Conservation (phyloP, 2,797 vertebrate species). For the Sciaenops ocellatus region DNA sequence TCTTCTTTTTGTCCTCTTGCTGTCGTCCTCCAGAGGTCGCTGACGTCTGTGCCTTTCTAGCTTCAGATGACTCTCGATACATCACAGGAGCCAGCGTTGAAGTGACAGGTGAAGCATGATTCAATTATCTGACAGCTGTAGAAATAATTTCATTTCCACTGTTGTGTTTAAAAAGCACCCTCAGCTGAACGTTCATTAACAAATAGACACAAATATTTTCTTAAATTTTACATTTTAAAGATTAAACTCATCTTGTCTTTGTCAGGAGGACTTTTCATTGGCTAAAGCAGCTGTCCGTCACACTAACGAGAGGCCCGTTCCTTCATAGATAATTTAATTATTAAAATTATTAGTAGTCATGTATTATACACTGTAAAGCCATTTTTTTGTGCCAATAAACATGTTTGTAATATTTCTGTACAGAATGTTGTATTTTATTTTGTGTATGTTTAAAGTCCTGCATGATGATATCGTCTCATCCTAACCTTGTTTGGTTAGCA, state of each 20-base stretch:
- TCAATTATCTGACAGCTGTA: neutral
- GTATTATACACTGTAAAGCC: constrained; percentile 6
- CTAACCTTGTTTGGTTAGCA: neutral
- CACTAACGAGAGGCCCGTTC: constrained; percentile 6
- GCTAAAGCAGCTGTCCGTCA: constrained; percentile 56
- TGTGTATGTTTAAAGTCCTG: neutral
- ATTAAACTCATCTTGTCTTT: neutral
- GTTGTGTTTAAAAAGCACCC: too few species aligned
- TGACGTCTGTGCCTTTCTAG: constrained; percentile 90
- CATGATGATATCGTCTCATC: too few species aligned
- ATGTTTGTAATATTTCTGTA: constrained; percentile 20
- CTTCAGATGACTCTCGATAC: constrained; percentile 91
- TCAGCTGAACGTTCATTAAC: neutral
- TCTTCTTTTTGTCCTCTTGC: neutral
- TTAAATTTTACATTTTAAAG: neutral
- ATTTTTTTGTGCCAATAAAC: constrained; percentile 24
- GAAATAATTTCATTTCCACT: neutral
- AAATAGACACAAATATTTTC: neutral
- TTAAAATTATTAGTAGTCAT: neutral
- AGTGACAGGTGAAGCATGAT: constrained; percentile 85
- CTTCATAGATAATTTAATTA: neutral
- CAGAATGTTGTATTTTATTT: neutral
- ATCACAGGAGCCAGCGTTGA: constrained; percentile 91
- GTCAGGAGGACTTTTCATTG: constrained; percentile 87
- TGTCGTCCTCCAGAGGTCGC: constrained; percentile 86